Evolutionary conservation across 2,797 vertebrate species (phyloP).

Genomic region (Siniperca undulata): DNA sequence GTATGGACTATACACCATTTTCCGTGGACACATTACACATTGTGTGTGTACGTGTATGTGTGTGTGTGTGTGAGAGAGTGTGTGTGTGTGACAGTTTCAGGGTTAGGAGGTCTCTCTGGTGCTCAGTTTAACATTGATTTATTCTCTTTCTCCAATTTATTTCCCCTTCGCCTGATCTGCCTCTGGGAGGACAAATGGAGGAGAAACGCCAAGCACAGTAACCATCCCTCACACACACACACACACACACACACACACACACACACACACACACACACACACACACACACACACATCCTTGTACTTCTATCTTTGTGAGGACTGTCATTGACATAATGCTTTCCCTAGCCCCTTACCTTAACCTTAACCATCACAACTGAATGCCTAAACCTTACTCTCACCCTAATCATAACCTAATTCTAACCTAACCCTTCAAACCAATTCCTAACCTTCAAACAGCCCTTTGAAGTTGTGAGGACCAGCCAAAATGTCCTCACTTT

Average conservation of each 20-base stretch:
- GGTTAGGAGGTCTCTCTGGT: slow-evolving; percentile 81
- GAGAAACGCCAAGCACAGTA: slow-evolving; percentile 76
- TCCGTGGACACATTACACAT: slow-evolving; percentile 44
- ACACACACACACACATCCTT: not conserved
- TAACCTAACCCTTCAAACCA: no score
- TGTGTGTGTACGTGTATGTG: slow-evolving; percentile 22
- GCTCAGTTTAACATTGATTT: slow-evolving; percentile 86
- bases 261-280: slow-evolving; percentile 14
- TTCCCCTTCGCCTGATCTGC: slow-evolving; percentile 80
- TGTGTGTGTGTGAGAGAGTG: slow-evolving; percentile 25
- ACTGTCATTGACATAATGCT: no score
- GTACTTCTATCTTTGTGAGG: no score
- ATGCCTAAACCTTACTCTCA: no score
- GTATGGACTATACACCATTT: slow-evolving; percentile 39
- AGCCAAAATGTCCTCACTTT: no score
- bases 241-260: slow-evolving; percentile 28
- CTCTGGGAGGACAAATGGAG: slow-evolving; percentile 84
- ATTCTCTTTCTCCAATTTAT: slow-evolving; percentile 86
- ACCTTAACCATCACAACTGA: no score
- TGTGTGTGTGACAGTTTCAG: slow-evolving; percentile 70
- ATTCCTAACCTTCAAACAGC: no score
- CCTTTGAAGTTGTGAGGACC: no score
- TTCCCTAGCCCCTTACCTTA: no score
- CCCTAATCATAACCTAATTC: no score
- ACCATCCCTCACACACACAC: slow-evolving; percentile 56